Evolutionary conservation across 2,113 vertebrate genomes (phyloP).

Genomic region (Hippopotamus amphibius): DNA sequence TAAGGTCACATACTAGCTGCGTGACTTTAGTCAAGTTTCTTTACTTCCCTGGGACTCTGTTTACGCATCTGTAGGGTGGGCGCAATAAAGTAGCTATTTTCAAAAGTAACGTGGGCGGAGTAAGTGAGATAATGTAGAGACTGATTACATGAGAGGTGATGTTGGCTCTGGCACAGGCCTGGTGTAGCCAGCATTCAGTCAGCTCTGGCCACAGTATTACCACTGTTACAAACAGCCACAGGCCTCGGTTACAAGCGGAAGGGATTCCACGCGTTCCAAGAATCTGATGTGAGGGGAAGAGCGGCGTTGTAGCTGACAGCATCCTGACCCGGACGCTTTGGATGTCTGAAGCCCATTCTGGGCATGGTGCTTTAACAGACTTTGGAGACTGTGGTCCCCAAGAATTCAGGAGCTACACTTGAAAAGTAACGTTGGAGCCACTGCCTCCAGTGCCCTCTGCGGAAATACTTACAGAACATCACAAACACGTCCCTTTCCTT

Average conservation of each 20-base stretch:
- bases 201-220: no score
- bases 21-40: not conserved
- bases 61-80: not conserved
- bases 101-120: not conserved
- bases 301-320: not conserved
- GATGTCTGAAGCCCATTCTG: not conserved
- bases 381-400: not conserved
- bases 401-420: not conserved
- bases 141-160: not conserved
- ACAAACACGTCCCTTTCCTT: constrained; percentile 92
- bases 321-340: not conserved
- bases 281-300: not conserved
- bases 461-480: constrained; percentile 92
- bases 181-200: no score
- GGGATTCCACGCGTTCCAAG: not conserved
- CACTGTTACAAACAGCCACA: not conserved
- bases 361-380: not conserved
- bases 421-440: not conserved
- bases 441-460: fast-evolving
- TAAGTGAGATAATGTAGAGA: not conserved
- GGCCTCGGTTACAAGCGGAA: not conserved
- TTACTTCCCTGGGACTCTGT: not conserved
- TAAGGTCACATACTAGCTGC: not conserved
- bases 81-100: not conserved
- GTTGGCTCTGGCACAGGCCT: not conserved